phyloP scores from a whole-genome alignment of 2,797 vertebrate species.

The Cossypha caffra region DNA sequence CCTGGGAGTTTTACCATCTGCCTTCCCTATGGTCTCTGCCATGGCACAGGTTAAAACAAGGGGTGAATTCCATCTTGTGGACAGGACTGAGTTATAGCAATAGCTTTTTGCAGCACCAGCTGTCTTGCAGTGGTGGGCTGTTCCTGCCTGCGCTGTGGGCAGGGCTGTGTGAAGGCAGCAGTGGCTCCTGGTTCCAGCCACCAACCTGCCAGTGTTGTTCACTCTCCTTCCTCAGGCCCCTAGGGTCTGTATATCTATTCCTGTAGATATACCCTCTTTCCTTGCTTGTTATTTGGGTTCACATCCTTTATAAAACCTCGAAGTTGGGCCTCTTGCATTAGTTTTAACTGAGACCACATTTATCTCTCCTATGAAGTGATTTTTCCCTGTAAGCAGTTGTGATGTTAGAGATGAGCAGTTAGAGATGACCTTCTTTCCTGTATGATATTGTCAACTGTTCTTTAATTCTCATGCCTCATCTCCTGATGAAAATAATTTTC shows the following conservation, averaged over 20 bases:
- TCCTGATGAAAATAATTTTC: background rate
- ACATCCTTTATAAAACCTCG: background rate
- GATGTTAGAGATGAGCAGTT: background rate
- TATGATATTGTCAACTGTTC: background rate
- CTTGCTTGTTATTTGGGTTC: background rate
- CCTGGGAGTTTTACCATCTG: rapidly evolving
- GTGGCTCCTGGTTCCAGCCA: background rate
- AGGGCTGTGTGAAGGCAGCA: background rate
- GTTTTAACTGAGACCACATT: background rate
- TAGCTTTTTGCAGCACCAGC: background rate
- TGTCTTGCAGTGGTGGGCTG: background rate
- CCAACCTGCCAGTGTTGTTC: rapidly evolving
- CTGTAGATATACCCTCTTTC: background rate
- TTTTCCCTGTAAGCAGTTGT: background rate
- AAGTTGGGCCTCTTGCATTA: background rate
- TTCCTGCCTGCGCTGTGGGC: rapidly evolving
- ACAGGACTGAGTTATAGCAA: rapidly evolving
- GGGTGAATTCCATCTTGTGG: background rate
- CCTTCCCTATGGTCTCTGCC: background rate
- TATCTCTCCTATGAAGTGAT: background rate
- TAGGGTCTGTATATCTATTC: background rate
- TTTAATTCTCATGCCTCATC: background rate
- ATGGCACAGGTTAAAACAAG: background rate
- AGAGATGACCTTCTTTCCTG: background rate
- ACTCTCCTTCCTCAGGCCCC: background rate